Conservation (phyloP, 2,797 vertebrate genomes). For the Sardinella longiceps region DNA sequence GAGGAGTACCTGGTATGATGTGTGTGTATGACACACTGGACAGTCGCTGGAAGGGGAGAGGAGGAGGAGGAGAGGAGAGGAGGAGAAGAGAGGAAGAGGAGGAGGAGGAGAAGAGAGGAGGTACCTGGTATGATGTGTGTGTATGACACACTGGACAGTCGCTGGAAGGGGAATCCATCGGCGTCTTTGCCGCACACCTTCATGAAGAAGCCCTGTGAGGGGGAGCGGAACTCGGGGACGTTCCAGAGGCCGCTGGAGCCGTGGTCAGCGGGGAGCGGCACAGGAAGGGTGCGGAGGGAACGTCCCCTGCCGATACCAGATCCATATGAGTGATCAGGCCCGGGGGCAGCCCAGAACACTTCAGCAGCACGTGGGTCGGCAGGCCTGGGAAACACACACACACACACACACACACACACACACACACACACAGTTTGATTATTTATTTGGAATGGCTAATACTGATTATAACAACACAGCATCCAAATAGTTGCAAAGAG, state of each 20-base stretch:
- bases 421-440: too few species aligned
- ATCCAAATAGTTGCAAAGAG: too few species aligned
- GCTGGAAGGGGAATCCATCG: constrained; percentile 85
- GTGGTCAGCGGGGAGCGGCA: constrained; percentile 68
- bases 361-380: constrained; percentile 85
- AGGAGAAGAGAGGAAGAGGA: constrained; percentile 50
- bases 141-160: constrained; percentile 90
- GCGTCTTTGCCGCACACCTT: constrained; percentile 85
- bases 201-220: constrained; percentile 87
- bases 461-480: too few species aligned
- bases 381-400: constrained; percentile 74
- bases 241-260: constrained; percentile 83
- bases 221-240: constrained; percentile 79
- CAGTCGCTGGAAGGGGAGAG: too few species aligned
- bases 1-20: too few species aligned
- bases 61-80: constrained; percentile 81
- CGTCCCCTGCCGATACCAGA: constrained; percentile 85
- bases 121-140: constrained; percentile 85
- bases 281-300: constrained; percentile 75
- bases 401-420: too few species aligned
- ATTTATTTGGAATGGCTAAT: too few species aligned
- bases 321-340: constrained; percentile 82
- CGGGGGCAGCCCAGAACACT: constrained; percentile 82
- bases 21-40: too few species aligned
- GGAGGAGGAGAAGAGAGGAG: constrained; percentile 85